These are phyloP conservation scores for Phaetusa simplex DNA, from an alignment of 2,113 vertebrate genomes.

Conservation along the genomic window DNA sequence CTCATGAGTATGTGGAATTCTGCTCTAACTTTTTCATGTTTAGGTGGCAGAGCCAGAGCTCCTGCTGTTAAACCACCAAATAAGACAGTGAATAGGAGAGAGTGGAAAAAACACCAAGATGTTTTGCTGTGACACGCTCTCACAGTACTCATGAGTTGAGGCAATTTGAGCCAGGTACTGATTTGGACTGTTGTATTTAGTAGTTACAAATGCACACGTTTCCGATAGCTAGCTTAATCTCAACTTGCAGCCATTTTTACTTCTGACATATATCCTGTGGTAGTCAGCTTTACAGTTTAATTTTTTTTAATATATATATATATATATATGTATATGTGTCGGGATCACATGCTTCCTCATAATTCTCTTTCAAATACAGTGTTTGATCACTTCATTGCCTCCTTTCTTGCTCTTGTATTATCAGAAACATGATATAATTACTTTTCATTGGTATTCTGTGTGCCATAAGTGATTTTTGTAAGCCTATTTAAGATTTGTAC, in stretches of 20 bases:
- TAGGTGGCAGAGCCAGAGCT: background rate
- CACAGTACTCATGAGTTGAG: fast-evolving
- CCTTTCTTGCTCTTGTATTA: background rate
- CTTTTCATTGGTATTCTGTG: background rate
- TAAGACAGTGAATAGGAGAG: background rate
- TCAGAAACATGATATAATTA: background rate
- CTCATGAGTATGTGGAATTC: background rate
- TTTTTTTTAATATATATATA: background rate
- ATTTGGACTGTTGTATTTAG: background rate
- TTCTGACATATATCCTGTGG: background rate
- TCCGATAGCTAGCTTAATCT: background rate
- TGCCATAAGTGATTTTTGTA: background rate
- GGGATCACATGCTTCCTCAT: background rate
- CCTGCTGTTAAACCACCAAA: background rate
- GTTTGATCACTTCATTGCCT: background rate
- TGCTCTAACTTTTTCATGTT: background rate
- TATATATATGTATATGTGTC: background rate
- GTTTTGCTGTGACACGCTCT: background rate
- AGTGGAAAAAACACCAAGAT: background rate
- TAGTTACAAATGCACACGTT: background rate
- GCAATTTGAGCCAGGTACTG: background rate
- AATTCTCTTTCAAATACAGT: fast-evolving
- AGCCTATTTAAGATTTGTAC: background rate
- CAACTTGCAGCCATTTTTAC: background rate
- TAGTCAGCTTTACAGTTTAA: background rate